Evolutionary conservation across 2,113 vertebrate species (phyloP).

Genomic region (Nycticryphes semicollaris): DNA sequence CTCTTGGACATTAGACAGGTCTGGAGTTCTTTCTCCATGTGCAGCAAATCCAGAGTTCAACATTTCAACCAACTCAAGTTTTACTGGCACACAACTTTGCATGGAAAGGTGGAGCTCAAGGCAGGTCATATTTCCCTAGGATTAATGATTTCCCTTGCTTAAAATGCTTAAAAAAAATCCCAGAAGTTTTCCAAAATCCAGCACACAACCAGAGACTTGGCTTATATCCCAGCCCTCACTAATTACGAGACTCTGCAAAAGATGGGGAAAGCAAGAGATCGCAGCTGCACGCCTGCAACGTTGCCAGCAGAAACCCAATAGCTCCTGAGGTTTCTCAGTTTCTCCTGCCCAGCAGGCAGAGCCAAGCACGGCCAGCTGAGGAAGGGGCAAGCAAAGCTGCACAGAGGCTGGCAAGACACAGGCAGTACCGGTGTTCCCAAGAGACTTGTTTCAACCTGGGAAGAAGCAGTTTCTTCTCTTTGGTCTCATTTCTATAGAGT

Average conservation of each 20-base stretch:
- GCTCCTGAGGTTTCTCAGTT: not conserved
- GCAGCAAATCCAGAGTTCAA: not conserved
- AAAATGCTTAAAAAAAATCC: not conserved
- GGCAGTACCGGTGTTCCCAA: not conserved
- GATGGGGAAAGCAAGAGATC: not conserved
- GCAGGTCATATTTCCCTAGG: not conserved
- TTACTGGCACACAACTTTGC: not conserved
- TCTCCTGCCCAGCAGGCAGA: not conserved
- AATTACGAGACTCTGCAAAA: not conserved
- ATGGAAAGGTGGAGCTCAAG: not conserved
- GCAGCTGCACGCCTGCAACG: rapidly evolving
- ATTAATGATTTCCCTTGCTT: not conserved
- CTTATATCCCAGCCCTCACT: not conserved
- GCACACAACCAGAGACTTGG: not conserved
- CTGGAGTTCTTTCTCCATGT: not conserved
- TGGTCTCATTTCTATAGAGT: not conserved
- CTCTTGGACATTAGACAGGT: not conserved
- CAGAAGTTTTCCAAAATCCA: not conserved
- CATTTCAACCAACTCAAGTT: not conserved
- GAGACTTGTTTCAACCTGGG: not conserved
- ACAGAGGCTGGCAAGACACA: not conserved
- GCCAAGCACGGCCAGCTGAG: not conserved
- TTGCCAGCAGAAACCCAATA: not conserved
- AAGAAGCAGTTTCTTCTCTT: not conserved
- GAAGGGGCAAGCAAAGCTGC: not conserved